A percentile compares a stretch with the other conserved stretches of the same genome.
Conservation (phyloP, 2,113 vertebrate species). For the Haplotaxodon microlepis region DNA sequence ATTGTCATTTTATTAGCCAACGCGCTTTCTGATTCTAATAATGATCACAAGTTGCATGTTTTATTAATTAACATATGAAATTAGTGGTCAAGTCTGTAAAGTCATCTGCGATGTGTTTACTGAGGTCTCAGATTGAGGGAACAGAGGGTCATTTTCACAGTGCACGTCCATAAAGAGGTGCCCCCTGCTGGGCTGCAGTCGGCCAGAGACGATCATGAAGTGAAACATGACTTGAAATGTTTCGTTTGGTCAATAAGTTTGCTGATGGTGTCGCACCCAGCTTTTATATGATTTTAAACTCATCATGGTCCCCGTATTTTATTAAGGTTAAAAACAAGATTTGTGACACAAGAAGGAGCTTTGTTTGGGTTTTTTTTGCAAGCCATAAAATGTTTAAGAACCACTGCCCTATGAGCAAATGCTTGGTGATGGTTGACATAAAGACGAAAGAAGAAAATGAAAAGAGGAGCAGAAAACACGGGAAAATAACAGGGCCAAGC, state of each 20-base stretch:
- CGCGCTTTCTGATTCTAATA: not conserved
- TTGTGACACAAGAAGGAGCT: not conserved
- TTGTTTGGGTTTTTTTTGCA: not conserved
- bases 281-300: not conserved
- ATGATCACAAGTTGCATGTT: not conserved
- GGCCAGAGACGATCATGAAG: not conserved
- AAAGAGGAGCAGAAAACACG: not conserved
- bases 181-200: not conserved
- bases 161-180: not conserved
- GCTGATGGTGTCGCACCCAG: accelerated
- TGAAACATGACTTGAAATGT: not conserved
- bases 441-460: not conserved
- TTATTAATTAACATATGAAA: not conserved
- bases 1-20: not conserved
- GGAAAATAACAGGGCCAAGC: not conserved
- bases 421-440: accelerated
- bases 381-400: not conserved
- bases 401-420: not conserved
- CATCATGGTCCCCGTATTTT: not conserved
- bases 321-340: not conserved
- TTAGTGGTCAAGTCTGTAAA: not conserved
- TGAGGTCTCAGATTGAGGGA: not conserved
- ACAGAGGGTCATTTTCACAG: not conserved
- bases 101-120: not conserved
- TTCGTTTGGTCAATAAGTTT: accelerated